phyloP scores from a whole-genome alignment of 2,797 vertebrate genomes.

The Phataginus tetradactyla region DNA sequence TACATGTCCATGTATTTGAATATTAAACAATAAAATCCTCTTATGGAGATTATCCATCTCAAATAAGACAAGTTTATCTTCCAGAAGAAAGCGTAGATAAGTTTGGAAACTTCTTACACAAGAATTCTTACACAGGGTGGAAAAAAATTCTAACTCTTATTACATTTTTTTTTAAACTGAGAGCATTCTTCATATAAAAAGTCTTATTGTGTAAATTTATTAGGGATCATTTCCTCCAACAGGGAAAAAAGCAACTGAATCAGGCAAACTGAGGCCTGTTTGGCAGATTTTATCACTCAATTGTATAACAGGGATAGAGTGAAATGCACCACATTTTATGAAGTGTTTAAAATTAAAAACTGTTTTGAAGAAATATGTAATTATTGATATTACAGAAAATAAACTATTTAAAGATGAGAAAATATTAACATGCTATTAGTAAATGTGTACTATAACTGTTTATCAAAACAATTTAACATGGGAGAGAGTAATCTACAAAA shows the following conservation, averaged over 20 bases:
- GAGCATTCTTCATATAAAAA: background rate
- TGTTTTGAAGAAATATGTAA: background rate
- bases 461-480: background rate
- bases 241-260: background rate
- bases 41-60: background rate
- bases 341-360: background rate
- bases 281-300: background rate
- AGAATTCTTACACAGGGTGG: background rate
- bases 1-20: background rate
- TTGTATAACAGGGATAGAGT: background rate
- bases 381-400: background rate
- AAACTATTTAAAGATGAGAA: slow-evolving; percentile 30
- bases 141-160: background rate
- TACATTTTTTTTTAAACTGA: background rate
- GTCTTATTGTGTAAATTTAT: background rate
- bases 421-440: background rate
- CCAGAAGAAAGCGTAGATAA: background rate
- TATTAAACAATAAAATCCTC: background rate
- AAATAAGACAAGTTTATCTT: background rate
- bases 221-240: background rate
- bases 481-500: background rate
- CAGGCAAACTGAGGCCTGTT: background rate
- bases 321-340: background rate
- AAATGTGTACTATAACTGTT: background rate
- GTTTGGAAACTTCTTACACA: background rate